These are phyloP conservation scores for Rhabdornis inornatus DNA, from an alignment of 2,113 vertebrate species.

Conservation along the genomic window DNA sequence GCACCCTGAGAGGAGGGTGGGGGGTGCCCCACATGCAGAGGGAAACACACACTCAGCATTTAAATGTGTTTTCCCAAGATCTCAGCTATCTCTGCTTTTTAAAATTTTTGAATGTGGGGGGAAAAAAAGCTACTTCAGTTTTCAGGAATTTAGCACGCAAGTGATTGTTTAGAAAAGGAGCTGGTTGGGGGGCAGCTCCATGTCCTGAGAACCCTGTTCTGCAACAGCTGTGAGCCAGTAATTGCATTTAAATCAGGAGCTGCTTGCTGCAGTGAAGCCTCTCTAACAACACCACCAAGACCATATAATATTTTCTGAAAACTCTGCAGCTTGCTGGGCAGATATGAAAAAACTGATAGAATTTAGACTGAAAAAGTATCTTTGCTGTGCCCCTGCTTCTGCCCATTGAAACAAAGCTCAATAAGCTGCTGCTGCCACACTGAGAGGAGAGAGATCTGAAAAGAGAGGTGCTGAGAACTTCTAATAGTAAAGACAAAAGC, in stretches of 20 bases:
- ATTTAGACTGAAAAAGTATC: background rate
- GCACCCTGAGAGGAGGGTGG: background rate
- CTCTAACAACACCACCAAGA: background rate
- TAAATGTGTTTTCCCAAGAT: background rate
- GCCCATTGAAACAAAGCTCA: background rate
- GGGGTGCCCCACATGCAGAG: fast-evolving
- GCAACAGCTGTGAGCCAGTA: background rate
- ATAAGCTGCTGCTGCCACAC: background rate
- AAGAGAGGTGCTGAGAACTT: background rate
- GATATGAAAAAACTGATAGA: background rate
- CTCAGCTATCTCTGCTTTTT: background rate
- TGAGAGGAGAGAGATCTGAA: background rate
- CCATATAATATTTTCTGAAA: background rate
- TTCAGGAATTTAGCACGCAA: background rate
- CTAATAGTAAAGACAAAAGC: background rate
- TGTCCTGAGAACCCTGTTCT: background rate
- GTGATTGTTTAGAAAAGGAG: background rate
- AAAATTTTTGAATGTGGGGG: background rate
- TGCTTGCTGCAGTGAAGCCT: background rate
- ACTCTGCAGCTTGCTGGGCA: background rate
- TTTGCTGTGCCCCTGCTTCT: background rate
- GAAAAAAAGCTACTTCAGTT: background rate
- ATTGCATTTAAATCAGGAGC: background rate
- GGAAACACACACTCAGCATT: background rate
- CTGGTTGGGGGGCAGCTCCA: background rate